Conservation (phyloP, 1,140 invertebrate species). For the Lepidostoma basale region DNA sequence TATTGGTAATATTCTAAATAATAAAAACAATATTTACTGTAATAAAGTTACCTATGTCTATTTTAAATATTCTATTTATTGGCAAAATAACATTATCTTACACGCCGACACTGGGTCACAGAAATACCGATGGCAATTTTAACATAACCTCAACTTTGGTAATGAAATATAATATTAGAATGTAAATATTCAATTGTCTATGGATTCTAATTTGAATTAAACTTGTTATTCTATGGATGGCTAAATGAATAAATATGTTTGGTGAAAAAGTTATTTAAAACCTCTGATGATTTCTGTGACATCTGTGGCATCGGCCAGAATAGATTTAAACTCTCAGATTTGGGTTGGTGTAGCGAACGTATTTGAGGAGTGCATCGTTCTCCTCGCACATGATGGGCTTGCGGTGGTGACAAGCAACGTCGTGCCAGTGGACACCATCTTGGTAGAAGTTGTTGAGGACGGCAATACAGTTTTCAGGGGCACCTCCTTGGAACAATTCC, state of each 20-base stretch:
- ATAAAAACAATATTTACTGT: conserved; percentile 33
- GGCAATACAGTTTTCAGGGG: conserved; percentile 79
- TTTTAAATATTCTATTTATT: conserved; percentile 34
- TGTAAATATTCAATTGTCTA: too few relatives aligned
- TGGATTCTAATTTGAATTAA: too few relatives aligned
- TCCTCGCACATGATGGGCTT: conserved; percentile 86
- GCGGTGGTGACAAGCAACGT: conserved; percentile 83
- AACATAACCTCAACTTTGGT: not conserved
- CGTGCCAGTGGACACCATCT: conserved; percentile 86
- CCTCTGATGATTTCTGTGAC: not conserved
- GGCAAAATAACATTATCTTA: conserved; percentile 30
- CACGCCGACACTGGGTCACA: not conserved
- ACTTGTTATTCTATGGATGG: not conserved
- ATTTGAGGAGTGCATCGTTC: conserved; percentile 79
- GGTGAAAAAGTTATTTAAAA: not conserved
- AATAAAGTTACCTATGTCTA: conserved; percentile 37
- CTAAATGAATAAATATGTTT: not conserved
- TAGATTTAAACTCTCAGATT: conserved; percentile 68
- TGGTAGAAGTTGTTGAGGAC: conserved; percentile 85
- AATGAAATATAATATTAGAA: too few relatives aligned
- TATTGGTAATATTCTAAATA: conserved; percentile 21
- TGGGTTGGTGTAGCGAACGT: conserved; percentile 78
- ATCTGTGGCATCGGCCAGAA: not conserved
- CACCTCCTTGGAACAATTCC: conserved; percentile 77
- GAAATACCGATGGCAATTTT: not conserved